Base-by-base conservation (phyloP, 2,888 invertebrate species). In the Camptogramma bilineatum region DNA sequence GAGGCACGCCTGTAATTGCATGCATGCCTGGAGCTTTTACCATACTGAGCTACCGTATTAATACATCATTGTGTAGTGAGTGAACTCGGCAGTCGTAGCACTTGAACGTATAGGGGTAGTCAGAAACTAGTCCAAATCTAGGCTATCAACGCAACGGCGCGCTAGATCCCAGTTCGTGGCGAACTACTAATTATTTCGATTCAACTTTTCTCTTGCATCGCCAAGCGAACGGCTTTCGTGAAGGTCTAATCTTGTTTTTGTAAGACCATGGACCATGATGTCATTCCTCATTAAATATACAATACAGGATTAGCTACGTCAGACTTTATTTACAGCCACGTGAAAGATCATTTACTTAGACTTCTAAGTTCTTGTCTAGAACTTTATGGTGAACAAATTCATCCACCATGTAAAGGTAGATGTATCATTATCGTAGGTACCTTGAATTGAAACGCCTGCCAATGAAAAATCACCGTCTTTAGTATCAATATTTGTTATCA, bases 271-370 rank as follows among this genome's bases (percentile, higher is more conserved):
- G 60, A 44, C 28, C 34, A 63, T 68, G 70, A 70, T 68, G 52
- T 68, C 68, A 68, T 66, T 66, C 52, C 58, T 66, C 51, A 58
- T 54, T 68, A 55, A 68, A 64, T 61, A 68, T 62, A 65, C 62
- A 62, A 52, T 60, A 60, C 50, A 47, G 31, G 64, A 58, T 65
- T 56, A 47, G 39, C 58, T 34, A 60, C 64, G 62, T 64, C 64
- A 66, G 42, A 60, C 39, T 57, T 62, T 62, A 67, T 62, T 67
- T 54, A 56, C 58, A 52, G 50, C 52, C 52, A 51, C 52, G 46
- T 53, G 34, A 62, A 66, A 64, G 66, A 62, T 60, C 48, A 64
- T 64, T 51, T n/a, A n/a, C n/a, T n/a, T 50, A 17, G 17, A 44
- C 13, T 50, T 55, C 53, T 64, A 39, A 39, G 13, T 3, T 39